phyloP scores from a whole-genome alignment of 2,888 invertebrate species.

The Watsonalla binaria region DNA sequence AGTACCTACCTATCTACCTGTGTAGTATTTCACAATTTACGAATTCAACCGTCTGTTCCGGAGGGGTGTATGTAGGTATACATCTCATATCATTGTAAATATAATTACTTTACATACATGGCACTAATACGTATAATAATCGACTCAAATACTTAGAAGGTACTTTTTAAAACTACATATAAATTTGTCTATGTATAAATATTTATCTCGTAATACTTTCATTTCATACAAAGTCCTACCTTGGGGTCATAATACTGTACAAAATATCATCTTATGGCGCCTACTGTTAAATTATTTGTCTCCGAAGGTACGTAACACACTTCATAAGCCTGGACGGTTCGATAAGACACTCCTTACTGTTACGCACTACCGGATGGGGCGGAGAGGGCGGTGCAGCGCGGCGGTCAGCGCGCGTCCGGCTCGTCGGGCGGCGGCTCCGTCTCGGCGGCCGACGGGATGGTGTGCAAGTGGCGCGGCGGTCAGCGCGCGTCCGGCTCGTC shows the following conservation, averaged over 20 bases:
- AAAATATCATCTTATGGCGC: constrained; percentile 26
- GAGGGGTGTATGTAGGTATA: not conserved
- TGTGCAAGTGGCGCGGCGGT: constrained; percentile 6
- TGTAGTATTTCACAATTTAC: too few species aligned
- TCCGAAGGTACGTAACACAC: constrained; percentile 4
- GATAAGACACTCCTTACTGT: constrained; percentile 28
- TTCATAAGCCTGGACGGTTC: constrained; percentile 33
- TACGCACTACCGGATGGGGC: not conserved
- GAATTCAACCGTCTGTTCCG: too few species aligned
- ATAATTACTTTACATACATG: constrained; percentile 12
- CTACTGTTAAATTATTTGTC: constrained; percentile 25
- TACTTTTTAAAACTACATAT: constrained; percentile 1
- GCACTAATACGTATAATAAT: constrained; percentile 11
- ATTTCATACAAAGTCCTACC: constrained; percentile 17
- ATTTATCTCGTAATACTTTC: constrained; percentile 33
- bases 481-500: constrained; percentile 47
- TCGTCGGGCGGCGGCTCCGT: constrained; percentile 5
- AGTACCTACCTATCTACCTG: too few species aligned
- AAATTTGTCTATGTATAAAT: constrained; percentile 43
- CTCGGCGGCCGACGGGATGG: constrained; percentile 3
- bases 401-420: constrained; percentile 6
- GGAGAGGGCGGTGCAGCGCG: constrained; percentile 1
- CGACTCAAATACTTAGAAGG: constrained; percentile 23
- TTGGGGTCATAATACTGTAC: constrained; percentile 45
- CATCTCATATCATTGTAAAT: constrained; percentile 17